Evolutionary conservation across 1,140 invertebrate species (phyloP).

Genomic region (Amyelois transitella): DNA sequence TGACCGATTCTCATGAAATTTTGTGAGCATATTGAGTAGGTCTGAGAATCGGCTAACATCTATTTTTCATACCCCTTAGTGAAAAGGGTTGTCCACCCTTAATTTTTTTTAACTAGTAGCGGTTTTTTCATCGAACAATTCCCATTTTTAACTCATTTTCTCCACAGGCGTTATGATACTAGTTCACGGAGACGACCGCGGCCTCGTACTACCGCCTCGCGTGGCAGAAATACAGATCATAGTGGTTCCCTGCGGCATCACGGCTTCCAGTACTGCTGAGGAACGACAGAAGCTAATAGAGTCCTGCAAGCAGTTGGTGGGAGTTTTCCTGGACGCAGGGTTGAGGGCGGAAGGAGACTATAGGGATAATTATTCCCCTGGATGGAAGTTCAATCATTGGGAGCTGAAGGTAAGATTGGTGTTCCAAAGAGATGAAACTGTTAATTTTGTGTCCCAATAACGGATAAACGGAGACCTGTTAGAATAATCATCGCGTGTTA

Average conservation of each 20-base stretch:
- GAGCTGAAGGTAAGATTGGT: slow-evolving; percentile 87
- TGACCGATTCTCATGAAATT: no score
- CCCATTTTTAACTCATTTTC: no score
- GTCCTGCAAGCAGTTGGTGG: slow-evolving; percentile 84
- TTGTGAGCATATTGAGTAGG: no score
- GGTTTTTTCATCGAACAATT: no score
- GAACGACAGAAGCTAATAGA: slow-evolving; percentile 82
- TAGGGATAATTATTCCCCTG: slow-evolving; percentile 97
- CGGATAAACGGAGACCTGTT: no score
- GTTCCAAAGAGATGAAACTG: no score
- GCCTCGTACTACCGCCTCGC: slow-evolving; percentile 95
- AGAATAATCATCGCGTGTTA: no score
- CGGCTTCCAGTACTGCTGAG: slow-evolving; percentile 82
- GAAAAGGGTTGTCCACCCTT: no score
- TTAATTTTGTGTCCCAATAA: no score
- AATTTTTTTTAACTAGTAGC: not conserved
- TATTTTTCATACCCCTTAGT: no score
- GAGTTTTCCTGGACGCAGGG: slow-evolving; percentile 73
- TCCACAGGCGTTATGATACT: slow-evolving; percentile 93
- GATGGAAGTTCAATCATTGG: slow-evolving; percentile 99
- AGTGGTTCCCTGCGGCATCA: slow-evolving; percentile 97
- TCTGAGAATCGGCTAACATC: no score
- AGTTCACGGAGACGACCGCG: slow-evolving; percentile 98
- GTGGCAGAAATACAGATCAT: slow-evolving; percentile 91
- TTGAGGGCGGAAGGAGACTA: slow-evolving; percentile 89